phyloP scores from a whole-genome alignment of 1,140 invertebrate genomes.

The Drosophila baimaii region DNA sequence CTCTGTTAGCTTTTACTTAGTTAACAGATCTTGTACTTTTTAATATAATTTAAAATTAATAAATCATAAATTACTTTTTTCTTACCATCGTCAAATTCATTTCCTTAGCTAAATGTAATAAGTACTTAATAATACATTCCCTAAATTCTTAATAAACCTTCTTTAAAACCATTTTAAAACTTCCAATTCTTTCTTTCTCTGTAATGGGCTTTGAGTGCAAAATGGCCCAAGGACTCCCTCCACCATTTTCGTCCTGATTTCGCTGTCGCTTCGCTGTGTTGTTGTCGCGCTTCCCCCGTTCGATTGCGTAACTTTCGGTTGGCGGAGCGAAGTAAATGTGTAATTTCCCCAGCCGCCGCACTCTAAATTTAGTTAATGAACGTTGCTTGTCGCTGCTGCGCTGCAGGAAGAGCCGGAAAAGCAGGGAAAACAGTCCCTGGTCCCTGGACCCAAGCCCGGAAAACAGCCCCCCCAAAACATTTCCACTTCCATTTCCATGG shows the following conservation, averaged over 20 bases:
- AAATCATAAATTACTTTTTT: fast-evolving
- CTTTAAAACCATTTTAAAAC: not conserved
- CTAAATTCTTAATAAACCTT: too few relatives aligned
- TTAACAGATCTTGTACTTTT: too few relatives aligned
- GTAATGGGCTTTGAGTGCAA: slow-evolving; percentile 51
- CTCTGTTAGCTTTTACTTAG: too few relatives aligned
- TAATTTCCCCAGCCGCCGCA: slow-evolving; percentile 78
- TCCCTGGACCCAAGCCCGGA: slow-evolving; percentile 15
- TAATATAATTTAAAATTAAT: too few relatives aligned
- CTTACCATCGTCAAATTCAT: not conserved
- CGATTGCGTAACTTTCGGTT: slow-evolving; percentile 76
- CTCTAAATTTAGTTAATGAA: slow-evolving; percentile 83
- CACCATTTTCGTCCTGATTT: slow-evolving; percentile 56
- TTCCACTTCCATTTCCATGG: slow-evolving; percentile 13
- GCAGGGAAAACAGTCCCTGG: slow-evolving; percentile 13
- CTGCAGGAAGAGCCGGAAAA: slow-evolving; percentile 34
- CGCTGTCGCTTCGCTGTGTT: slow-evolving; percentile 16
- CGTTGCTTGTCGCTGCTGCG: slow-evolving; percentile 48
- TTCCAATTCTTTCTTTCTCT: not conserved
- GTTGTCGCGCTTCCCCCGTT: slow-evolving; percentile 37
- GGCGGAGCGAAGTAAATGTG: slow-evolving; percentile 57
- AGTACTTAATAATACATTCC: too few relatives aligned
- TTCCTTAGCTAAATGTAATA: not conserved
- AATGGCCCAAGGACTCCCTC: slow-evolving; percentile 63
- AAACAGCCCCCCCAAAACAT: slow-evolving; percentile 22